Evolutionary conservation across 2,113 vertebrate genomes (phyloP).

Genomic region (Toxostoma redivivum): DNA sequence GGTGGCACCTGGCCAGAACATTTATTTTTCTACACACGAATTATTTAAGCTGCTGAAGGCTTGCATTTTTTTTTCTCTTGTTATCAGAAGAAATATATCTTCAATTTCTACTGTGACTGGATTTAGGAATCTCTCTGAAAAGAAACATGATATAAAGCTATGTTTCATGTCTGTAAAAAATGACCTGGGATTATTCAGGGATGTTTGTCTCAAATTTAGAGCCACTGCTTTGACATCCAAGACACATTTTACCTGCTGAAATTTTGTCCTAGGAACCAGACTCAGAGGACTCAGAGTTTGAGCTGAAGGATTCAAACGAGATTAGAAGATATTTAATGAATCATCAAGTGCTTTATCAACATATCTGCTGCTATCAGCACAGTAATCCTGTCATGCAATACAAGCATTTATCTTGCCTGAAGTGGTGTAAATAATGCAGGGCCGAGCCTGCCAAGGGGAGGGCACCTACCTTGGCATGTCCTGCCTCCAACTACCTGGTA

Average conservation of each 20-base stretch:
- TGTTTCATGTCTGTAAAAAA: neutral
- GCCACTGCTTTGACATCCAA: neutral
- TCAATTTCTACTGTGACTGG: neutral
- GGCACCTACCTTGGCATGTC: conserved; percentile 86
- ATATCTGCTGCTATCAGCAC: neutral
- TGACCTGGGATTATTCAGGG: neutral
- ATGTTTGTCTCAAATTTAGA: neutral
- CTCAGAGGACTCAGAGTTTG: neutral
- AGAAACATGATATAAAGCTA: neutral
- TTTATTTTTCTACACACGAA: neutral
- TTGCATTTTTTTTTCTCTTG: neutral
- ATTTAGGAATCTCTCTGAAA: neutral
- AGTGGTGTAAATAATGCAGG: neutral
- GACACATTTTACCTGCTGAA: neutral
- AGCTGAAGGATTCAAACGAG: neutral
- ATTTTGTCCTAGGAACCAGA: neutral
- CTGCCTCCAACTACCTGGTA: conserved; percentile 89
- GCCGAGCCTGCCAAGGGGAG: neutral
- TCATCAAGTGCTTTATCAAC: neutral
- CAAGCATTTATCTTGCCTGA: neutral
- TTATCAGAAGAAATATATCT: neutral
- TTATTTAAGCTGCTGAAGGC: neutral
- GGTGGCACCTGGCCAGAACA: neutral
- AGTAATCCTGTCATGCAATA: neutral
- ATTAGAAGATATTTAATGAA: neutral